phyloP scores from a whole-genome alignment of 2,797 vertebrate genomes.

The Acestrorhynchus altus region DNA sequence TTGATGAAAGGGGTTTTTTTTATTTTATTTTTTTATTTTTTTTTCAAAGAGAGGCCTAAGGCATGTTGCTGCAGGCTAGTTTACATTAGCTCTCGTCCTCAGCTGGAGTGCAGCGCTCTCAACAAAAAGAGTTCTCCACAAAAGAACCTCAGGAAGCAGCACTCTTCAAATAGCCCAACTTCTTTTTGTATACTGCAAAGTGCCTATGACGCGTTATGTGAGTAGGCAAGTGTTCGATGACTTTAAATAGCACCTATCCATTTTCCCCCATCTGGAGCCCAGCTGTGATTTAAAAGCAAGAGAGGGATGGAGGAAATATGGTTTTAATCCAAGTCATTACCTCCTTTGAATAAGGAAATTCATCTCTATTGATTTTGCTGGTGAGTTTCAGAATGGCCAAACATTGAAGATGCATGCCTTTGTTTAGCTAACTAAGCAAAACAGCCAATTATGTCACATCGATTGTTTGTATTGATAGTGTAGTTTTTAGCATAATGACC shows the following conservation, averaged over 20 bases:
- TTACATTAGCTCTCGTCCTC: constrained; percentile 65
- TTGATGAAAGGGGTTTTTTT: constrained; percentile 82
- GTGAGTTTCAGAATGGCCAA: constrained; percentile 40
- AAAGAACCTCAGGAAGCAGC: constrained; percentile 56
- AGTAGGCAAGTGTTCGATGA: constrained; percentile 12
- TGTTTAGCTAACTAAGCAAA: constrained; percentile 47
- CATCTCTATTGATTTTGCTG: constrained; percentile 56
- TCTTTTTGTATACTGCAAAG: constrained; percentile 33
- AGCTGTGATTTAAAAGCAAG: constrained; percentile 41
- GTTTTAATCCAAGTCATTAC: constrained; percentile 52
- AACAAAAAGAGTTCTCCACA: constrained; percentile 51
- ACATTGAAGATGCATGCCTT: constrained; percentile 45
- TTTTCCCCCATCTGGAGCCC: neutral
- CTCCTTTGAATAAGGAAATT: constrained; percentile 50
- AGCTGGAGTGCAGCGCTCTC: constrained; percentile 63
- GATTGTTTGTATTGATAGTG: constrained; percentile 31
- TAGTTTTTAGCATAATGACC: constrained; percentile 49
- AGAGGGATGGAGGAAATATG: constrained; percentile 43
- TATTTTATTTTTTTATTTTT: constrained; percentile 68
- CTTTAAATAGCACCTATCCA: constrained; percentile 15
- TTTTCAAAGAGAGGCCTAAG: constrained; percentile 77
- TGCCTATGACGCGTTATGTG: constrained; percentile 35
- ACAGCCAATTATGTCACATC: constrained; percentile 29
- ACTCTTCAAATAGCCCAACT: constrained; percentile 60
- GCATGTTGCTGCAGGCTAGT: constrained; percentile 80